Base-by-base conservation (phyloP, 2,797 vertebrate genomes). In the Benthosema pterotum region DNA sequence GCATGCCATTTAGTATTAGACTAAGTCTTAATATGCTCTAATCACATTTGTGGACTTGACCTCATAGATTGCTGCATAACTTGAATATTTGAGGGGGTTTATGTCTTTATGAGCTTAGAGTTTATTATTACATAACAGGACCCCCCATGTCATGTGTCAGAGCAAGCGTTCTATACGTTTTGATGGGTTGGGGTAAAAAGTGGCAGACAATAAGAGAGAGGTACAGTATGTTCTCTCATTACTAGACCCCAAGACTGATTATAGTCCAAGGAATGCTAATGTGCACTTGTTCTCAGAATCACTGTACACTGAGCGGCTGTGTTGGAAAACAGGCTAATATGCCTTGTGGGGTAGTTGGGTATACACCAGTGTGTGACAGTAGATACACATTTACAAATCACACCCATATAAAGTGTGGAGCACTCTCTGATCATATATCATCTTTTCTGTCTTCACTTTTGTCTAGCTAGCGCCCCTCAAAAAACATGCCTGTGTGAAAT, bases 51-150 rank as follows among this genome's bases (percentile, higher is more conserved):
- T 74, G 60, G 67, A 17, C 48, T 52, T 68, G 22, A 25, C 22
- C 22, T 79, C 81, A 77, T 19, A 75, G 86, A 79, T 85, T 81
- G 80, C 22, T 50, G 71, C 79, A 85, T 80, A 75, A 60, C 62
- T 82, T 12, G 43, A 59, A 86, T 82, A 65, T 74, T 67, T 78
- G 1, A 52, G 42, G 60, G 71, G 47, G 72, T 85, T 83, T 60
- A 56, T 70, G 72, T 72, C 78, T n/a, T n/a, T n/a, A n/a, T 66
- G 18, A 78, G 69, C 59, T 47, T 84, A 57, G 8, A 19, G 59
- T 65, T 57, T 60, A 67, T 61, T 59, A 50, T 84, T 80, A 67
- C 42, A 58, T 79, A 77, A 83, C 7, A 57, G 57, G 60, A 19
- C 65, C 65, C 77, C 69, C 32, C 22, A 25, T 25, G 22, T 25